Base-by-base conservation (phyloP, 1,140 invertebrate genomes). In the Oreohelix idahoensis region DNA sequence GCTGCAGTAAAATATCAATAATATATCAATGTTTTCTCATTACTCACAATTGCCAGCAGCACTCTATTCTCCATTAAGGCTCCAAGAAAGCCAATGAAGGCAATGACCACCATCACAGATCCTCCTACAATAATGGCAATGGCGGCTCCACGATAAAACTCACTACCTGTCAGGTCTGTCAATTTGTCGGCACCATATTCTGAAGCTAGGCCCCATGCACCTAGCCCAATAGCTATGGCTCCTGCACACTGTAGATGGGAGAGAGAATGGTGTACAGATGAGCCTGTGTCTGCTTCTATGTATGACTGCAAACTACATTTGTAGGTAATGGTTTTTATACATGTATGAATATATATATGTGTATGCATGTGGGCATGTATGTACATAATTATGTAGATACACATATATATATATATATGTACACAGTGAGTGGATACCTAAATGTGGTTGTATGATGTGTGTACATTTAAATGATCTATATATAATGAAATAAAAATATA, bases 191-290 rank as follows among this genome's bases (percentile, higher is more conserved):
- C 74, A 4, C 74, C 74, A 53, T 76, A 76, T n/a, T 76, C 45
- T 49, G 74, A 76, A n/a, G 42, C 74, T 1, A 76, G 49, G 17
- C 38, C 74, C 74, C 74, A 76, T 1, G 74, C 74, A 4, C 74
- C 74, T 32, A 76, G 74, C 0, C 74, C 74, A 53, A 76, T 76
- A 35, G 74, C 74, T 17, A 76, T 76, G 8, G 74, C 74, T 76
- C 74, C 74, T 29, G 74, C 74, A 51, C 38, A 39, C 74, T 76
- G 45, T 49, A 53, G 42, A 76, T 20, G 17, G 42, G 29, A 45
- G 13, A 20, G 51, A 35, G 2, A 32, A 35, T 39, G 23, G 2
- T 75, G n/a, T 39, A 15, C 10, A 36, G 5, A 36, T 71, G 20
- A n/a, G 32, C 63, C 4, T 26, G 63, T 17, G 23, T 26, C 32